phyloP scores from a whole-genome alignment of 2,113 vertebrate species.

The Calonectris borealis region DNA sequence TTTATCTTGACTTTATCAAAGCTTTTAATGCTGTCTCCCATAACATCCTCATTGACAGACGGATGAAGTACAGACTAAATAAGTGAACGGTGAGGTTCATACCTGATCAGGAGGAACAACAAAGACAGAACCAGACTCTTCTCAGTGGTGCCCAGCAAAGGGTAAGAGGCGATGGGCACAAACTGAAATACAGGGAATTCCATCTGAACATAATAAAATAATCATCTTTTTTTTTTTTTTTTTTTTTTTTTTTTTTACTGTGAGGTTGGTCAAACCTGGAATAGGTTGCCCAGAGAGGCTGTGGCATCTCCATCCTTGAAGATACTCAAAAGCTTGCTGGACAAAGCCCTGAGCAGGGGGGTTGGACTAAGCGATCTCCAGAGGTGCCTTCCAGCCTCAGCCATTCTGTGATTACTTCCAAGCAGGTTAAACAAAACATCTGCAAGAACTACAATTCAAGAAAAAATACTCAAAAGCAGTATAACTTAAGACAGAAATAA shows the following conservation, averaged over 20 bases:
- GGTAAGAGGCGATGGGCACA: background rate
- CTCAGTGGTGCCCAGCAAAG: background rate
- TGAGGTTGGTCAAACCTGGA: background rate
- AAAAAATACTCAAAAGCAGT: background rate
- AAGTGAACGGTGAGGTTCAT: background rate
- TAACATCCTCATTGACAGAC: background rate
- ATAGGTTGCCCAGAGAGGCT: background rate
- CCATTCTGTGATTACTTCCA: background rate
- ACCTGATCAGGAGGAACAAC: background rate
- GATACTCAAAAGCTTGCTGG: background rate
- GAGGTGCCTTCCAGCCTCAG: background rate
- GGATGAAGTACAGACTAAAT: background rate
- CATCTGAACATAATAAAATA: background rate
- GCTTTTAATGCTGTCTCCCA: background rate
- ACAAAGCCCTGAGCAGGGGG: background rate
- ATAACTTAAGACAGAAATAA: background rate
- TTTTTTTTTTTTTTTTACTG: background rate
- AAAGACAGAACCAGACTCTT: background rate
- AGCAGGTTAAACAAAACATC: background rate
- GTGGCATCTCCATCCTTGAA: background rate
- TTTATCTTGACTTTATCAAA: slow-evolving; percentile 5
- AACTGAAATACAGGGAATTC: background rate
- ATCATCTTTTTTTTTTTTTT: background rate
- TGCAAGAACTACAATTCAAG: background rate
- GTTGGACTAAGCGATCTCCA: background rate